These are phyloP conservation scores for Aphidius colemani DNA, from an alignment of 2,888 invertebrate species.

Conservation along the genomic window DNA sequence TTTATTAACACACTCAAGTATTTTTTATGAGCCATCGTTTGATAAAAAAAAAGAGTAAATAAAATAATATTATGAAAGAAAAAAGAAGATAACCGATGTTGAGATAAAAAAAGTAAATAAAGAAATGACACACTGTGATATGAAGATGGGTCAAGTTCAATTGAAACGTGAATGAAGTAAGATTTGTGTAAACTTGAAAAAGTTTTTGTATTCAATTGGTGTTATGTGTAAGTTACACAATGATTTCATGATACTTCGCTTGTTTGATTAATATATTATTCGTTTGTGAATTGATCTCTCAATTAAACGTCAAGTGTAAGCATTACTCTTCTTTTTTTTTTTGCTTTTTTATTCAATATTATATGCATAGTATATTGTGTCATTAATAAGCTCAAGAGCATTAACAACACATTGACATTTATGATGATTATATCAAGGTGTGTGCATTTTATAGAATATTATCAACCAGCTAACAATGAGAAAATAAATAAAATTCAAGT, in stretches of 20 bases:
- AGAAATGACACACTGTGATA: too few species aligned
- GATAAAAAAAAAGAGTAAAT: too few species aligned
- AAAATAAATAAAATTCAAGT: conserved; percentile 1
- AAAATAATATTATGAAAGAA: too few species aligned
- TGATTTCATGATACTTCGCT: not conserved
- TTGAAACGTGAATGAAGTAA: conserved; percentile 42
- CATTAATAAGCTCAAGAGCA: not conserved
- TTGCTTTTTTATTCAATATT: not conserved
- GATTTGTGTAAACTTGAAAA: conserved; percentile 36
- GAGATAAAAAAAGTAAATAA: too few species aligned
- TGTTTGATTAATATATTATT: conserved; percentile 5
- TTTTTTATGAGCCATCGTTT: too few species aligned
- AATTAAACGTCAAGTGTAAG: not conserved
- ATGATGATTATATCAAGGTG: not conserved
- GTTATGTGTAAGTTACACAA: conserved; percentile 14
- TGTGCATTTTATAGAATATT: not conserved
- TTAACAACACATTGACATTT: not conserved
- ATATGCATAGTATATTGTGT: not conserved
- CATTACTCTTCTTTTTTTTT: not conserved
- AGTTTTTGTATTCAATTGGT: conserved; percentile 39
- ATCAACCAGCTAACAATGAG: too few species aligned
- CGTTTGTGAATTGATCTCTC: conserved; percentile 13
- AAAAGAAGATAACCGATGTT: too few species aligned
- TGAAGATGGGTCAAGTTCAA: conserved; percentile 47
- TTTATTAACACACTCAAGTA: too few species aligned